Percentiles rank a stretch among this genome's conserved stretches.
phyloP scores from a whole-genome alignment of 2,888 invertebrate genomes.

The Sialis lutaria region DNA sequence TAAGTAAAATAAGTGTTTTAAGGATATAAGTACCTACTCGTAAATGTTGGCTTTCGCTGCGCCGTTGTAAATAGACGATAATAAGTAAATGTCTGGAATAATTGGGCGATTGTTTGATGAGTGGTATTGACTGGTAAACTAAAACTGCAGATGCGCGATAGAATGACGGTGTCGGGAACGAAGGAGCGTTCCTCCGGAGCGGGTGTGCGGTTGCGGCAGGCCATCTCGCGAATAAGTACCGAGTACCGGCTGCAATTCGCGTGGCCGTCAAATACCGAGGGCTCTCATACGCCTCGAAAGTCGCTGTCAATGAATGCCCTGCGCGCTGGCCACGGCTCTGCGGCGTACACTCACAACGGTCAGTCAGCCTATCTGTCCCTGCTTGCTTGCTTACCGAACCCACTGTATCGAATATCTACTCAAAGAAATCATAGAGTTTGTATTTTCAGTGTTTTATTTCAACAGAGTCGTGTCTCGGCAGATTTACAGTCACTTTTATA shows the following conservation, averaged over 20 bases:
- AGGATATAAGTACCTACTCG: too few relatives aligned
- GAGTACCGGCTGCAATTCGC: constrained; percentile 83
- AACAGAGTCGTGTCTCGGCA: too few relatives aligned
- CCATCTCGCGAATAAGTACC: constrained; percentile 59
- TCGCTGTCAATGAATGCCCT: constrained; percentile 78
- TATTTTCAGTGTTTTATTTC: too few relatives aligned
- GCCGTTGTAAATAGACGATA: too few relatives aligned
- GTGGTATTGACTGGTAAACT: too few relatives aligned
- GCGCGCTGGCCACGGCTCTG: constrained; percentile 30
- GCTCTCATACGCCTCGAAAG: constrained; percentile 47
- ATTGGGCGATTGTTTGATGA: too few relatives aligned
- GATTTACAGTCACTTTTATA: too few relatives aligned
- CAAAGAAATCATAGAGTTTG: constrained; percentile 2
- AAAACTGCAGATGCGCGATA: neutral
- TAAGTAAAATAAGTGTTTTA: too few relatives aligned
- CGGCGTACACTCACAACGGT: constrained; percentile 26
- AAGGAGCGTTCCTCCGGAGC: neutral
- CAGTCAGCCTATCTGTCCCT: constrained; percentile 8
- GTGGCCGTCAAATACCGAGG: constrained; percentile 48
- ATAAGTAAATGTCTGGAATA: too few relatives aligned
- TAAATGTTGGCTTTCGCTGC: too few relatives aligned
- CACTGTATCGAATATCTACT: too few relatives aligned
- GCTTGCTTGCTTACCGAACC: too few relatives aligned
- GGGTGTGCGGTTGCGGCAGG: constrained; percentile 40
- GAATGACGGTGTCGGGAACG: neutral